phyloP scores from a whole-genome alignment of 1,140 invertebrate genomes.

The Drosophila ironensis region DNA sequence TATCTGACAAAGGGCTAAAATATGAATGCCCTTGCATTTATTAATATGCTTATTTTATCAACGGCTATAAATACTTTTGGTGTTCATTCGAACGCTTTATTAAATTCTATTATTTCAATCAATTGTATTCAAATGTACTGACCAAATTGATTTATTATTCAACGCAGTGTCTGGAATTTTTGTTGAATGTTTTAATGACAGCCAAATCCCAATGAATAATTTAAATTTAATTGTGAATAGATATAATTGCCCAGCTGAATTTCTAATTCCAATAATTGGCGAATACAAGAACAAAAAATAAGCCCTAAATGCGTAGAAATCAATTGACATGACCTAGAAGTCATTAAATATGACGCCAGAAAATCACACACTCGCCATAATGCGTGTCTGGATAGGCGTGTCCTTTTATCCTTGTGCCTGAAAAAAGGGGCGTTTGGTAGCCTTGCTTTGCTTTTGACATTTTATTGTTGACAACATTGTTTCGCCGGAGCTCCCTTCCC shows the following conservation, averaged over 20 bases:
- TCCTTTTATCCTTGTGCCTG: constrained; percentile 4
- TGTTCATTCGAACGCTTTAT: constrained; percentile 11
- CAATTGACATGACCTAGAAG: constrained; percentile 65
- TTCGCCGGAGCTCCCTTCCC: constrained; percentile 19
- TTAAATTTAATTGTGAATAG: neutral
- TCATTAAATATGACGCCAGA: constrained; percentile 58
- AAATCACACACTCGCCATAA: constrained; percentile 11
- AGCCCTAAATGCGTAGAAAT: constrained; percentile 16
- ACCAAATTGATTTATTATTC: neutral
- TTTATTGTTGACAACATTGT: constrained; percentile 68
- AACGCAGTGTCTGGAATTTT: neutral
- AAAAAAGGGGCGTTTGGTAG: constrained; percentile 64
- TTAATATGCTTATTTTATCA: constrained; percentile 17
- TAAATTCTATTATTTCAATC: neutral
- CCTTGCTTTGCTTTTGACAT: constrained; percentile 60
- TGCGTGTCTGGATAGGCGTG: constrained; percentile 33
- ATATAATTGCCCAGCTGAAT: neutral
- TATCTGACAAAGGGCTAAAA: constrained; percentile 28
- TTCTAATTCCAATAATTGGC: neutral
- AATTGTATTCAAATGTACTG: neutral
- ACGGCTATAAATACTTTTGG: neutral
- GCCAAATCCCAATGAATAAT: neutral
- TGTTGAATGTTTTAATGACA: neutral
- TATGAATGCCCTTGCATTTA: constrained; percentile 56
- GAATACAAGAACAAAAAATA: neutral